phyloP scores from a whole-genome alignment of 2,888 invertebrate species.

The Drosophila phalerata region DNA sequence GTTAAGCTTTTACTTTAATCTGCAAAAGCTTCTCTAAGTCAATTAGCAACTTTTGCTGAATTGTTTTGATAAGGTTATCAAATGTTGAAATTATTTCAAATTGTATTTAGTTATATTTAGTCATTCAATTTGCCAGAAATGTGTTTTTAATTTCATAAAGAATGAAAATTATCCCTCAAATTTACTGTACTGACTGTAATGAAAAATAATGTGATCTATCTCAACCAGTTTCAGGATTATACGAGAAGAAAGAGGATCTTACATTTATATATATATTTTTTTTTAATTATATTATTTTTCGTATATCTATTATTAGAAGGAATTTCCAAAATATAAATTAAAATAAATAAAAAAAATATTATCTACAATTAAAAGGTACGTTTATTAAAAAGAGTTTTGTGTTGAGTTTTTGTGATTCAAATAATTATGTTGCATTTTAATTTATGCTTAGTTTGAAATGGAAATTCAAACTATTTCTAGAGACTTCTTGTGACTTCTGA shows the following conservation, averaged over 20 bases:
- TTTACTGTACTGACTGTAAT: no score
- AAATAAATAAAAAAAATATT: neutral
- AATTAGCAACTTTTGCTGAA: neutral
- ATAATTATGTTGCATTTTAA: conserved; percentile 9
- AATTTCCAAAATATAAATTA: neutral
- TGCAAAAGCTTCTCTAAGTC: neutral
- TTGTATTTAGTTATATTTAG: neutral
- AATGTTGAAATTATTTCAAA: neutral
- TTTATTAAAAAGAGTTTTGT: neutral
- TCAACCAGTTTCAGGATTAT: no score
- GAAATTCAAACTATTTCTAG: neutral
- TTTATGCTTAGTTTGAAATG: conserved; percentile 16
- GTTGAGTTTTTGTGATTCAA: neutral
- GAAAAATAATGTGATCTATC: no score
- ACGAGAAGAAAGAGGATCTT: no score
- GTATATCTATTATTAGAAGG: no score
- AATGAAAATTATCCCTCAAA: no score
- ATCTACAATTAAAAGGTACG: neutral
- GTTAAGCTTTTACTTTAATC: neutral
- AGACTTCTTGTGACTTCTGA: conserved; percentile 8
- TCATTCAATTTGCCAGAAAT: no score
- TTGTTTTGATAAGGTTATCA: neutral
- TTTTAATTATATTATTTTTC: no score
- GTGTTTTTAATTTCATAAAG: no score
- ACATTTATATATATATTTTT: no score